phyloP scores from a whole-genome alignment of 1,140 invertebrate species.

The Dreissena rostriformis region DNA sequence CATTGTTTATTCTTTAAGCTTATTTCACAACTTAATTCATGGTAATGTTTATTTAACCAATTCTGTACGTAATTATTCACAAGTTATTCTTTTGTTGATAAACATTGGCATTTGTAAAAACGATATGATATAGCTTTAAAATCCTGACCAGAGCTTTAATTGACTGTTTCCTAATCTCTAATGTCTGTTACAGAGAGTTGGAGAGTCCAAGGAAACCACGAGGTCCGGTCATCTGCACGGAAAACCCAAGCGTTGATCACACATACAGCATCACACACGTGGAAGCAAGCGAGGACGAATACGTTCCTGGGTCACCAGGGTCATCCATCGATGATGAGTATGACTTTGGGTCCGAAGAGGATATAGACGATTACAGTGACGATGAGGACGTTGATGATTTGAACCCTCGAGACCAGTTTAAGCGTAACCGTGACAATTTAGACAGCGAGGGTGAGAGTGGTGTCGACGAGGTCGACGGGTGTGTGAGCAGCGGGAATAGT shows the following conservation, averaged over 20 bases:
- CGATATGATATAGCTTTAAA: no score
- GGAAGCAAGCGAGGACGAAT: slow-evolving; percentile 56
- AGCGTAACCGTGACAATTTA: slow-evolving; percentile 32
- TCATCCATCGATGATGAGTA: slow-evolving; percentile 81
- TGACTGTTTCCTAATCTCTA: no score
- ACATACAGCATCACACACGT: slow-evolving; percentile 84
- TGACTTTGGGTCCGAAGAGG: slow-evolving; percentile 76
- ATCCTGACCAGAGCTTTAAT: no score
- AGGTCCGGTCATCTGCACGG: slow-evolving; percentile 84
- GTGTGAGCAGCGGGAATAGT: slow-evolving; percentile 45
- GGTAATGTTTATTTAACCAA: no score
- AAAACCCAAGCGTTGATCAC: slow-evolving; percentile 90
- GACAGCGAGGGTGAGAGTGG: slow-evolving; percentile 57
- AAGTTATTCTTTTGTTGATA: no score
- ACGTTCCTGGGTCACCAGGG: slow-evolving; percentile 69
- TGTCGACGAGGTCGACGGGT: slow-evolving; percentile 68
- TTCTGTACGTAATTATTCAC: no score
- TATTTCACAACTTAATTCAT: no score
- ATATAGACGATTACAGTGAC: slow-evolving; percentile 66
- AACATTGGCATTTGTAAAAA: no score
- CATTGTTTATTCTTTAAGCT: no score
- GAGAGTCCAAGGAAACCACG: slow-evolving; percentile 38
- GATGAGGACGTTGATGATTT: slow-evolving; percentile 41
- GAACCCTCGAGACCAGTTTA: background rate
- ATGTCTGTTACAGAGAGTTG: slow-evolving; percentile 45